Percentiles rank a stretch among this genome's conserved stretches.
Conservation (phyloP, 2,888 invertebrate species). For the Trypoxylon attenuatum region DNA sequence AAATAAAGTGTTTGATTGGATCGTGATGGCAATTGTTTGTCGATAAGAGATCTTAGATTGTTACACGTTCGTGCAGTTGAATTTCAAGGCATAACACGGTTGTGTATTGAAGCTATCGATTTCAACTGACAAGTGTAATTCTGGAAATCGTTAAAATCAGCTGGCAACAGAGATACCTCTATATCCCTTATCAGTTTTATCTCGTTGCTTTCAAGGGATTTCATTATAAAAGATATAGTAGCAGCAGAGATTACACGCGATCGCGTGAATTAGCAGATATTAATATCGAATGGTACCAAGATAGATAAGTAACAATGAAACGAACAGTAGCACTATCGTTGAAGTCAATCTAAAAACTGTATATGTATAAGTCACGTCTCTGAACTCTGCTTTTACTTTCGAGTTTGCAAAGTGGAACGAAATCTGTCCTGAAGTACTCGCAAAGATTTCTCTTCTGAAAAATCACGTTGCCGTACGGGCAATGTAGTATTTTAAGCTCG, state of each 20-base stretch:
- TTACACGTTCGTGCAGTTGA: no score
- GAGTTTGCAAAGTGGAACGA: neutral
- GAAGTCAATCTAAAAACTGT: no score
- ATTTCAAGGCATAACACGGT: no score
- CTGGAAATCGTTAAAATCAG: neutral
- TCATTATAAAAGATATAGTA: neutral
- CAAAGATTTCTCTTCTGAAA: slow-evolving; percentile 26
- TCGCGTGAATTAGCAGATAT: neutral
- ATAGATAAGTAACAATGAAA: no score
- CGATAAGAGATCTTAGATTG: no score
- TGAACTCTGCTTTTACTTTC: neutral
- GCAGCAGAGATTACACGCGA: neutral
- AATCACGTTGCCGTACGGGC: slow-evolving; percentile 23
- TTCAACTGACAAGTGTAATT: slow-evolving; percentile 29
- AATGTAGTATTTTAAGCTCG: slow-evolving; percentile 38
- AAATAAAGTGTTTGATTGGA: no score
- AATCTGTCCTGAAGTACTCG: slow-evolving; percentile 2
- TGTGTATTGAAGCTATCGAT: slow-evolving; percentile 34
- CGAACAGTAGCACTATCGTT: no score
- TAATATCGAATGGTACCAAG: neutral
- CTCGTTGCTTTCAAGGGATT: neutral
- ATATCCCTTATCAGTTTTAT: neutral
- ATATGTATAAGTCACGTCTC: neutral
- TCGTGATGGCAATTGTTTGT: no score
- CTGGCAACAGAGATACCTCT: no score